Evolutionary conservation across 1,140 invertebrate genomes (phyloP).

Genomic region (Procambarus virginalis): DNA sequence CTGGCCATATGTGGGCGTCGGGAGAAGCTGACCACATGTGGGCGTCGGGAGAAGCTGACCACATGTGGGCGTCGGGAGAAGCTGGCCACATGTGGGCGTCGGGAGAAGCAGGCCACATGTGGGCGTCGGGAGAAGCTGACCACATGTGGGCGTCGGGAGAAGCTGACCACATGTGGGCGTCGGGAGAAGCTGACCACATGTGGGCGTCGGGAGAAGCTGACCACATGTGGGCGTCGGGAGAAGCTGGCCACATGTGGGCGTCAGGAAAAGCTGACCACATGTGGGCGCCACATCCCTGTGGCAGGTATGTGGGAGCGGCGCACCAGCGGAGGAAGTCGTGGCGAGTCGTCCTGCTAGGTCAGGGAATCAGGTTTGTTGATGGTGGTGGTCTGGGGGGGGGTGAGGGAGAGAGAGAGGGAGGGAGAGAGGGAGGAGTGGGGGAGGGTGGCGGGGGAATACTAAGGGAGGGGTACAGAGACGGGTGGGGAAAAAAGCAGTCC

Average conservation of each 20-base stretch:
- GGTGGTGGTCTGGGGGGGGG: neutral
- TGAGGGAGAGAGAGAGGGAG: neutral
- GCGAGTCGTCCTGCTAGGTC: slow-evolving; percentile 3
- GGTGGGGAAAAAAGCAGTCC: neutral
- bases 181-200: neutral
- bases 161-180: too few relatives aligned
- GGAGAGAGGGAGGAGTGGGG: neutral
- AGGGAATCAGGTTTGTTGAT: slow-evolving; percentile 9
- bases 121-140: too few relatives aligned
- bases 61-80: too few relatives aligned
- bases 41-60: too few relatives aligned
- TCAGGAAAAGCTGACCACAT: neutral
- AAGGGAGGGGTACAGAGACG: neutral
- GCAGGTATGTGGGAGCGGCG: neutral
- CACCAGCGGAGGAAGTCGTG: neutral
- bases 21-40: too few relatives aligned
- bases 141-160: too few relatives aligned
- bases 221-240: neutral
- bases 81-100: too few relatives aligned
- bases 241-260: neutral
- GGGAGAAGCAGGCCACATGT: too few relatives aligned
- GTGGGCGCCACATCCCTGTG: neutral
- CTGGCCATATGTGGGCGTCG: too few relatives aligned
- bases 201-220: neutral
- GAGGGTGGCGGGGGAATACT: neutral